phyloP scores from a whole-genome alignment of 2,113 vertebrate species.

The Tupaia chinensis region DNA sequence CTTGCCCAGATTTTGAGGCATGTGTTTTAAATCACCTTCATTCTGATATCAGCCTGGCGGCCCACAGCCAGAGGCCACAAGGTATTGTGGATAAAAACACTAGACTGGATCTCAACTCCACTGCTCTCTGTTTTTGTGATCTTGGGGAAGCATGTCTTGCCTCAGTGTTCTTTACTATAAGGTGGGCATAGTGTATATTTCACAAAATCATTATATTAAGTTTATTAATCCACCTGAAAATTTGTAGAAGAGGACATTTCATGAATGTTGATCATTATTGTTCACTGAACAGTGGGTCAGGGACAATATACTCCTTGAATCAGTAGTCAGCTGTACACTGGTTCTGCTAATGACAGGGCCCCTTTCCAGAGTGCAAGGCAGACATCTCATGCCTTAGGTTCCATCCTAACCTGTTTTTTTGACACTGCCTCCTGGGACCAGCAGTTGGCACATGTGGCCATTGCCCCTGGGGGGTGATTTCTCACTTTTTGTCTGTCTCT shows the following conservation, averaged over 20 bases:
- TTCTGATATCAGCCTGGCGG: neutral
- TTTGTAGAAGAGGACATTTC: neutral
- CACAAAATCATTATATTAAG: neutral
- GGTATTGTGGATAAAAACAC: neutral
- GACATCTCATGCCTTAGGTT: neutral
- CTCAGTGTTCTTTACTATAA: slow-evolving; percentile 28
- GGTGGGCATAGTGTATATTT: neutral
- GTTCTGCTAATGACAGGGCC: neutral
- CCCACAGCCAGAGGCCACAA: neutral
- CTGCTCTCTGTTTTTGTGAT: neutral
- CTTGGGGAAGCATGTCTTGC: neutral
- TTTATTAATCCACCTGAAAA: slow-evolving; percentile 23
- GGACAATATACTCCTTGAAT: neutral
- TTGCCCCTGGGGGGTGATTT: no score
- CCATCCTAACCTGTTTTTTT: neutral
- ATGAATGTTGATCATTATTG: neutral
- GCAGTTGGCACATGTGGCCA: no score
- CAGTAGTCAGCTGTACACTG: neutral
- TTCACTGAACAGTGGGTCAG: neutral
- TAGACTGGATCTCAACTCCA: neutral
- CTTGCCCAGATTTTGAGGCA: neutral
- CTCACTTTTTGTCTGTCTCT: no score
- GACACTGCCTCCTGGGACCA: neutral
- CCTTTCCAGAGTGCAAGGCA: neutral
- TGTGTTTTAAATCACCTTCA: neutral